Conservation (phyloP, 2,797 vertebrate genomes). For the Gallinago stenura region DNA sequence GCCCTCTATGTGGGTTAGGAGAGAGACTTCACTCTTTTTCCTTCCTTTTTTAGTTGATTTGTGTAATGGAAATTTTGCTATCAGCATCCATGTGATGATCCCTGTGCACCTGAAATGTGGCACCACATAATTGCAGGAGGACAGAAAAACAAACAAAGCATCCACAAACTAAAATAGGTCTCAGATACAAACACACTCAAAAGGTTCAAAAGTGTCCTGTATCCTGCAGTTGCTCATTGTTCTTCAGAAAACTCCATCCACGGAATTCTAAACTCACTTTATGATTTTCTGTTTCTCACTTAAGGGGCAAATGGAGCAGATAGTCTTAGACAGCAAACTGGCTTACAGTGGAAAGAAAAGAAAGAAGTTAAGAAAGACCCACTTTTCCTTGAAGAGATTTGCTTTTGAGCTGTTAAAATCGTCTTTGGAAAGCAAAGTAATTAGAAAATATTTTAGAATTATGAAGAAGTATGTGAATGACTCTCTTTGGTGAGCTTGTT, state of each 20-base stretch:
- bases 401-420: neutral
- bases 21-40: neutral
- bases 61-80: neutral
- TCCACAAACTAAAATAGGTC: neutral
- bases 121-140: neutral
- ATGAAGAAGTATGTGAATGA: neutral
- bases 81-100: neutral
- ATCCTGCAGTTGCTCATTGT: fast-evolving
- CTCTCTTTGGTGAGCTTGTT: neutral
- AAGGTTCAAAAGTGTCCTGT: neutral
- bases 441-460: neutral
- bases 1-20: constrained; percentile 17
- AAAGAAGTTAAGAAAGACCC: neutral
- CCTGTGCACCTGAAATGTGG: neutral
- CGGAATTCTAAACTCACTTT: neutral
- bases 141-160: neutral
- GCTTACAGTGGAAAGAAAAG: neutral
- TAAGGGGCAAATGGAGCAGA: neutral
- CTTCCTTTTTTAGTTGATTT: neutral
- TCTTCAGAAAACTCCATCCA: neutral
- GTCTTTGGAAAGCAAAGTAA: neutral
- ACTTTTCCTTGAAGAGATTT: neutral
- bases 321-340: neutral
- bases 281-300: neutral
- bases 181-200: neutral